A percentile compares a stretch with the other conserved stretches of the same genome.
Conservation (phyloP, 2,888 invertebrate species). For the Polylopha cassiicola region DNA sequence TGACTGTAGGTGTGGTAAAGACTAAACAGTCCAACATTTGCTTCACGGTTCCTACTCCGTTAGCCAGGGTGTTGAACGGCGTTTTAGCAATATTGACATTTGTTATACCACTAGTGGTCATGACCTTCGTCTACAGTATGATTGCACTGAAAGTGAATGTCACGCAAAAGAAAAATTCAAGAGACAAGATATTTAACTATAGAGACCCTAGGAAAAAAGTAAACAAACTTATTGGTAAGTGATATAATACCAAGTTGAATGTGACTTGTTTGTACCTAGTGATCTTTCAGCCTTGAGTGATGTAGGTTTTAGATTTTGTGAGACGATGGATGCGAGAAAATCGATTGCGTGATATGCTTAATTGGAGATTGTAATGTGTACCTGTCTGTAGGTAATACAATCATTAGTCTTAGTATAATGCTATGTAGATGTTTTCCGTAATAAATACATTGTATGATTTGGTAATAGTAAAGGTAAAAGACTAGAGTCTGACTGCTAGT, state of each 20-base stretch:
- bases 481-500: slow-evolving; percentile 3
- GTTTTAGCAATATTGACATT: slow-evolving; percentile 29
- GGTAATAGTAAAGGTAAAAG: too few species aligned
- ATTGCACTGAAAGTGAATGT: slow-evolving; percentile 34
- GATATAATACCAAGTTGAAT: neutral
- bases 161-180: slow-evolving; percentile 25
- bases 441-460: too few species aligned
- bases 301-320: too few species aligned
- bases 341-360: too few species aligned
- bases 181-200: slow-evolving; percentile 30
- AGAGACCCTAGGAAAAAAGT: slow-evolving; percentile 32
- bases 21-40: neutral
- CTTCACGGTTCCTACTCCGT: slow-evolving; percentile 20
- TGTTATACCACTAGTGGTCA: slow-evolving; percentile 31
- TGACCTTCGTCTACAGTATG: slow-evolving; percentile 33
- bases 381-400: too few species aligned
- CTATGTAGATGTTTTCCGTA: too few species aligned
- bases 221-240: slow-evolving; percentile 37
- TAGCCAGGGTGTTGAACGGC: slow-evolving; percentile 24
- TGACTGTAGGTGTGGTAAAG: slow-evolving; percentile 1
- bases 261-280: too few species aligned
- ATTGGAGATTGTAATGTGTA: too few species aligned
- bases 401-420: too few species aligned
- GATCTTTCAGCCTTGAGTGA: too few species aligned
- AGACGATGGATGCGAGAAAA: too few species aligned